Conservation (phyloP, 1,140 invertebrate species). For the Druon quercuslanigerum region DNA sequence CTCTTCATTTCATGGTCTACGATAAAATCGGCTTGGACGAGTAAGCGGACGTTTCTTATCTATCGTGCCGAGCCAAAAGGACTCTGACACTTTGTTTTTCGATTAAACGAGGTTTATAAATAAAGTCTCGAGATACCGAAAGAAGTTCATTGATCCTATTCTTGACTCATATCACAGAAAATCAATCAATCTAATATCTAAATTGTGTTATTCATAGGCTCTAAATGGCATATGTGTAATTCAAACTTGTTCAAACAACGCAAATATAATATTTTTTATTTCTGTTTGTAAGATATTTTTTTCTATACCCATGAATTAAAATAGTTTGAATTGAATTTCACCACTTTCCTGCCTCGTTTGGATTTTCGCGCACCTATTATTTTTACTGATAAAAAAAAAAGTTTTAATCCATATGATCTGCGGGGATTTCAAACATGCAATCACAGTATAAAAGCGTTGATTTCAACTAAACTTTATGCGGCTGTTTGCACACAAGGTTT, state of each 20-base stretch:
- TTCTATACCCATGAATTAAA: no score
- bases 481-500: not conserved
- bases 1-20: slow-evolving; percentile 7
- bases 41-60: slow-evolving; percentile 10
- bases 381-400: not conserved
- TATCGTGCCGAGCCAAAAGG: not conserved
- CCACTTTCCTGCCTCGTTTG: not conserved
- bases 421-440: not conserved
- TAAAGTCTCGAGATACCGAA: not conserved
- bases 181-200: not conserved
- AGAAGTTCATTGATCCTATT: slow-evolving; percentile 4
- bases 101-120: not conserved
- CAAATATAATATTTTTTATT: no score
- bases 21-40: slow-evolving; percentile 1
- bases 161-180: not conserved
- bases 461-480: not conserved
- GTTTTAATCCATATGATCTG: not conserved
- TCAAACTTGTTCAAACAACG: no score
- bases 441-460: not conserved
- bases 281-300: no score
- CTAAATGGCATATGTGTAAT: not conserved
- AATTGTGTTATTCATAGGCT: not conserved
- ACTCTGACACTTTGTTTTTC: not conserved
- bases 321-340: not conserved
- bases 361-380: not conserved